A percentile compares a stretch with the other conserved stretches of the same genome.
phyloP scores from a whole-genome alignment of 2,888 invertebrate species.

The Cataglyphis rosenhaueri region DNA sequence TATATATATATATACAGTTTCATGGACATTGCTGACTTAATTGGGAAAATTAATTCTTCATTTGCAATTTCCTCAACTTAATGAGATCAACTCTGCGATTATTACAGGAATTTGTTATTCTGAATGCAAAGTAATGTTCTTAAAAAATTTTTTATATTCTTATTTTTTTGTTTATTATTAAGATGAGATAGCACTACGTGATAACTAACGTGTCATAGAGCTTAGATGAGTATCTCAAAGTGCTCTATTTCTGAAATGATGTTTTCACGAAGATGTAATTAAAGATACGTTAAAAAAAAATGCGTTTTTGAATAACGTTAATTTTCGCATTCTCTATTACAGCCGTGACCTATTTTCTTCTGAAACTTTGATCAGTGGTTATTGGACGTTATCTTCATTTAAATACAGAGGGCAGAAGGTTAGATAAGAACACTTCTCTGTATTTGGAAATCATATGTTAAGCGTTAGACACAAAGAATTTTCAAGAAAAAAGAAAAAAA shows the following conservation, averaged over 20 bases:
- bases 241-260: background rate
- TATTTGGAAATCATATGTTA: conserved; percentile 57
- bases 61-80: conserved; percentile 68
- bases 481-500: background rate
- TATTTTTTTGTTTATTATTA: background rate
- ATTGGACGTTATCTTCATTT: conserved; percentile 74
- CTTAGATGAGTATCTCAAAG: background rate
- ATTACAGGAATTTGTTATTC: background rate
- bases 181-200: background rate
- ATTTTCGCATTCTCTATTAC: conserved; percentile 55
- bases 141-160: background rate
- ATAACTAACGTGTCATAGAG: background rate
- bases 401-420: conserved; percentile 75
- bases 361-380: conserved; percentile 73
- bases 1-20: conserved; percentile 70
- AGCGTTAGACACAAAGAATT: conserved; percentile 25
- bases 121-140: conserved; percentile 5
- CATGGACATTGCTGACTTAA: conserved; percentile 75
- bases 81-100: conserved; percentile 29
- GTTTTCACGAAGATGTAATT: background rate
- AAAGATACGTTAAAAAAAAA: background rate
- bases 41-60: conserved; percentile 78
- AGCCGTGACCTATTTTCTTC: conserved; percentile 76
- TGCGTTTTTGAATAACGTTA: conserved; percentile 18
- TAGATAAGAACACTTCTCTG: conserved; percentile 73